Percentiles rank a stretch among this genome's conserved stretches.
Evolutionary conservation across 2,888 invertebrate genomes (phyloP).

Genomic region (Stenichneumon culpator): DNA sequence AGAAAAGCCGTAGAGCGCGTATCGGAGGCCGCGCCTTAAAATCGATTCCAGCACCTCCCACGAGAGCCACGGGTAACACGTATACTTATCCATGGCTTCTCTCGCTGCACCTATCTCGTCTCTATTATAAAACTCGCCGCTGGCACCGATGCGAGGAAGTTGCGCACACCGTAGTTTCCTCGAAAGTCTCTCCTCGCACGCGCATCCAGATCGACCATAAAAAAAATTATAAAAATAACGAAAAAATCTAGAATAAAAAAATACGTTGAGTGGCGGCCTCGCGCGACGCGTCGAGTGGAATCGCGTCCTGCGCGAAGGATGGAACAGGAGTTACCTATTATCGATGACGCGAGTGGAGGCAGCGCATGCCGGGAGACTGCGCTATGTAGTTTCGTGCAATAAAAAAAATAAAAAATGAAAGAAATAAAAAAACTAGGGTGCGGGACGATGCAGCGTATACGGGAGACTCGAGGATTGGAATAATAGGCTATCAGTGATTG

Average conservation of each 20-base stretch:
- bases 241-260: background rate
- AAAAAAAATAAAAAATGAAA: background rate
- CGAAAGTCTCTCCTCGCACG: constrained; percentile 11
- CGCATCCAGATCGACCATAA: background rate
- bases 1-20: constrained; percentile 10
- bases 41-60: constrained; percentile 47
- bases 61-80: constrained; percentile 40
- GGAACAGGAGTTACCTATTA: constrained; percentile 8
- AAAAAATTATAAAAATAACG: background rate
- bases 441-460: background rate
- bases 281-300: background rate
- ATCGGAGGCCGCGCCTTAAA: constrained; percentile 48
- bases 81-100: constrained; percentile 29
- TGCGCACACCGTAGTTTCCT: constrained; percentile 8
- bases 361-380: background rate
- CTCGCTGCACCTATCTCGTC: constrained; percentile 36
- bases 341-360: constrained; percentile 13
- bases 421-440: background rate
- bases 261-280: background rate
- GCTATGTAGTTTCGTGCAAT: constrained; percentile 21
- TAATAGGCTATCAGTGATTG: background rate
- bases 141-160: constrained; percentile 6
- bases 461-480: background rate
- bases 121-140: constrained; percentile 17
- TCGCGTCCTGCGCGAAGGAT: background rate